phyloP scores from a whole-genome alignment of 2,113 vertebrate species.

The Crotalus tigris region DNA sequence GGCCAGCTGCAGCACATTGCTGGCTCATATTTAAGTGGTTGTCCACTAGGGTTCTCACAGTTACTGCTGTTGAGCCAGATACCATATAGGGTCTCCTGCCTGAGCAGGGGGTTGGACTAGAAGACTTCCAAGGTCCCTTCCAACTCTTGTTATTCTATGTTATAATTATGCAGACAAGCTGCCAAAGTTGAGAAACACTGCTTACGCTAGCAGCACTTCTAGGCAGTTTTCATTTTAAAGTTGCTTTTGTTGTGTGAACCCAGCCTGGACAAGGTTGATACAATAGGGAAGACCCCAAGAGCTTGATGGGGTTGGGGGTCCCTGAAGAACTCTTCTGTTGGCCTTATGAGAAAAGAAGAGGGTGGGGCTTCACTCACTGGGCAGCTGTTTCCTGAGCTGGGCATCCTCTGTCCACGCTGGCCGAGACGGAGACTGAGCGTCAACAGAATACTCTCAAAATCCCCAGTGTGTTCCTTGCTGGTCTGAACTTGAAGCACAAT shows the following conservation, averaged over 20 bases:
- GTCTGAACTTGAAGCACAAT: neutral
- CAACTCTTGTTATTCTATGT: neutral
- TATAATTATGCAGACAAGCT: neutral
- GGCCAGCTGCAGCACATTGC: no score
- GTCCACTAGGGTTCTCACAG: no score
- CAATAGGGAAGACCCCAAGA: neutral
- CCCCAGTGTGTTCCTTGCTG: neutral
- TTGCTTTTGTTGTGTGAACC: neutral
- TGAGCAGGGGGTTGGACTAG: neutral
- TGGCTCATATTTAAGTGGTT: no score
- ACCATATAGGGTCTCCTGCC: neutral
- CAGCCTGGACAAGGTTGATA: neutral
- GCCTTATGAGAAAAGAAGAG: neutral
- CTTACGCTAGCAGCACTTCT: neutral
- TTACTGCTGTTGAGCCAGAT: no score
- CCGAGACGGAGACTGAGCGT: neutral
- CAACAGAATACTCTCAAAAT: neutral
- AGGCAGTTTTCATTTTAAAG: neutral
- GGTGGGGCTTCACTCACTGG: neutral
- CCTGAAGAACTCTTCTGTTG: neutral
- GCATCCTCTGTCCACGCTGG: neutral
- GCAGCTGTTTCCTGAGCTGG: neutral
- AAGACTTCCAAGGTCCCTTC: neutral
- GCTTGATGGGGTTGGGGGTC: neutral
- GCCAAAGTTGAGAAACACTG: neutral